Evolutionary conservation across 2,113 vertebrate species (phyloP).

Genomic region (Rhinolophus sinicus): DNA sequence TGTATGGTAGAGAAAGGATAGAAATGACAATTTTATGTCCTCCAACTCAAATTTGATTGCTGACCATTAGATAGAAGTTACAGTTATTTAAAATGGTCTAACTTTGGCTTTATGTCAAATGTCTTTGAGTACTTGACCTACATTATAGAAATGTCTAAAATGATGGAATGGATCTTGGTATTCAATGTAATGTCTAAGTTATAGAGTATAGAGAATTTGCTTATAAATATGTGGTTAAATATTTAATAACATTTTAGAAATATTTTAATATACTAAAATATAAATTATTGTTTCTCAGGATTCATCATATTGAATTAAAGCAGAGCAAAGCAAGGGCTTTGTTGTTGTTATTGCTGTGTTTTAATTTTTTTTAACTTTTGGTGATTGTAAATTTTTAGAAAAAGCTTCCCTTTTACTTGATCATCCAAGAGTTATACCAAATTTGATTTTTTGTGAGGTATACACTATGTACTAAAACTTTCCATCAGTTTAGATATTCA

Average conservation of each 20-base stretch:
- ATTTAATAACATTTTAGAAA: neutral
- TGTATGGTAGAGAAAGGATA: neutral
- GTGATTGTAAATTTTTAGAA: neutral
- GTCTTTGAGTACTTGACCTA: neutral
- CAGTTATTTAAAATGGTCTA: neutral
- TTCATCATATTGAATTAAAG: neutral
- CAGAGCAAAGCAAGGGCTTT: neutral
- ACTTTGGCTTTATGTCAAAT: neutral
- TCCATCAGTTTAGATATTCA: neutral
- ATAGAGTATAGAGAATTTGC: neutral
- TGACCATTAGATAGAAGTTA: neutral
- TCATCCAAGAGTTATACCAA: neutral
- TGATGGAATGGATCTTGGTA: neutral
- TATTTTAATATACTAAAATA: neutral
- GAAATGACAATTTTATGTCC: neutral
- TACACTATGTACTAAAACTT: neutral
- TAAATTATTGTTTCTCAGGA: constrained; percentile 5
- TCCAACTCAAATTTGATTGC: neutral
- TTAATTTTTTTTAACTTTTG: neutral
- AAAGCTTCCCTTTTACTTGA: neutral
- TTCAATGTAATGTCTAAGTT: neutral
- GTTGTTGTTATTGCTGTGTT: neutral
- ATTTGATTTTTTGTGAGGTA: neutral
- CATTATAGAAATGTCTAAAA: neutral
- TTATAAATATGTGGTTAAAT: too few relatives aligned